Conservation (phyloP, 2,888 invertebrate genomes). For the Craniophora ligustri region DNA sequence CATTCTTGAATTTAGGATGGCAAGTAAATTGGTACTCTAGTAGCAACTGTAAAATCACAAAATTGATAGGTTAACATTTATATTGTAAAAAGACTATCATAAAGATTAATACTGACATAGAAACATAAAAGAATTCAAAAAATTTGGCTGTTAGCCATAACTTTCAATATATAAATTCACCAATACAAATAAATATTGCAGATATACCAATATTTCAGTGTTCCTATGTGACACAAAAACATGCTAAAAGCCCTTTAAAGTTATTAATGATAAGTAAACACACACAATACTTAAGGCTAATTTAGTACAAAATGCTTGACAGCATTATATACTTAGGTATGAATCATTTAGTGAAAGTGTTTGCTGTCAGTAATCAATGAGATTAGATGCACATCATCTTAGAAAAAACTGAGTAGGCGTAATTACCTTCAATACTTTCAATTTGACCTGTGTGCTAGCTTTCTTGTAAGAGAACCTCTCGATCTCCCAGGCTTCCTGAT, state of each 20-base stretch:
- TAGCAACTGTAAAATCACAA: conserved; percentile 90
- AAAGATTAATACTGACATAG: conserved; percentile 26
- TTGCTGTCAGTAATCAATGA: conserved; percentile 34
- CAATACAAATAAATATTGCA: conserved; percentile 13
- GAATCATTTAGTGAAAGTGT: conserved; percentile 57
- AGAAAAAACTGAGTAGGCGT: conserved; percentile 58
- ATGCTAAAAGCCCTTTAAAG: conserved; percentile 2
- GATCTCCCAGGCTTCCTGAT: conserved; percentile 98
- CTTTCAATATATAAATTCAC: conserved; percentile 36
- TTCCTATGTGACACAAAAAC: conserved; percentile 27
- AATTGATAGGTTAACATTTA: background rate
- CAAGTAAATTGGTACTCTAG: conserved; percentile 98
- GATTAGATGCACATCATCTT: conserved; percentile 46
- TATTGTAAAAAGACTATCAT: background rate
- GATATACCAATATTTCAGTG: conserved; percentile 2
- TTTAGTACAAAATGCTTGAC: conserved; percentile 27
- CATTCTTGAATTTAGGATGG: conserved; percentile 97
- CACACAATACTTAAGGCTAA: conserved; percentile 13
- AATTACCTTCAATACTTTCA: conserved; percentile 95
- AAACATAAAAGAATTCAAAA: conserved; percentile 31
- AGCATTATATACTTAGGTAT: conserved; percentile 28
- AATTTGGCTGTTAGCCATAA: conserved; percentile 47
- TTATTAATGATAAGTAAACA: conserved; percentile 26
- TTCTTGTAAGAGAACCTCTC: conserved; percentile 98
- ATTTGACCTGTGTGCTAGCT: conserved; percentile 95